Evolutionary conservation across 2,113 vertebrate genomes (phyloP), one percentile per base, ranked within the genome.

Genomic region (Nothoprocta perdicaria): DNA sequence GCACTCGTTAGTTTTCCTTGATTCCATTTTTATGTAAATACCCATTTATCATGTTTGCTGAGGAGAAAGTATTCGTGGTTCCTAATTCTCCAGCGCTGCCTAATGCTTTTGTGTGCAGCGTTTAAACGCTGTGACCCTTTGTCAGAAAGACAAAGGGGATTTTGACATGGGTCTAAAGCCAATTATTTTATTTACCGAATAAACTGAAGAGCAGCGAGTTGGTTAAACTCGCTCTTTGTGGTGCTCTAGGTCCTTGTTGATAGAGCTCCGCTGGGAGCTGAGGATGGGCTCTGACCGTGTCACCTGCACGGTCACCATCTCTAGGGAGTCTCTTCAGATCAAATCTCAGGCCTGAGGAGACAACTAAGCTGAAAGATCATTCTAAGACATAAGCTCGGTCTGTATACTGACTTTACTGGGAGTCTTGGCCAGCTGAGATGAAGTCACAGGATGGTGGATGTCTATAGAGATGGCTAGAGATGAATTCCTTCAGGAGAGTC

Each of bases 11-110:
- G 72, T 60, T 74, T 80, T 45, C 41, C 61, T 81, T 5, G 55
- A 65, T 53, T 79, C 72, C 72, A 48, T 80, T 71, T 45, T 52
- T 16, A 82, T 82, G 83, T 72, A 80, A 89, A 86, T 52, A 78
- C 33, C 55, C 62, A 35, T 66, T 45, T 60, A 65, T 61, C 73
- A 9, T 13, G 12, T 66, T 71, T 61, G 61, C 45, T 6, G 2
- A 69, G 73, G 45, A 71, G 33, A 68, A 89, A 61, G 46, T 16
- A 7, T 40, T 45, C 27, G 16, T 15, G 33, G 40, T 40, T 80
- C 68, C 82, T 27, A 26, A 2, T 14, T 61, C 58, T 71, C 81
- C 29, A 15, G 76, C 15, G 40, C 75, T 77, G 80, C 83, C 57
- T 14, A 7, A 33, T 1, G 18, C 33, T 22, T 24, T 45, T 11